Evolutionary conservation across 1,140 invertebrate species (phyloP), one percentile per base, ranked within the genome.

Genomic region (Drosophila guanche): DNA sequence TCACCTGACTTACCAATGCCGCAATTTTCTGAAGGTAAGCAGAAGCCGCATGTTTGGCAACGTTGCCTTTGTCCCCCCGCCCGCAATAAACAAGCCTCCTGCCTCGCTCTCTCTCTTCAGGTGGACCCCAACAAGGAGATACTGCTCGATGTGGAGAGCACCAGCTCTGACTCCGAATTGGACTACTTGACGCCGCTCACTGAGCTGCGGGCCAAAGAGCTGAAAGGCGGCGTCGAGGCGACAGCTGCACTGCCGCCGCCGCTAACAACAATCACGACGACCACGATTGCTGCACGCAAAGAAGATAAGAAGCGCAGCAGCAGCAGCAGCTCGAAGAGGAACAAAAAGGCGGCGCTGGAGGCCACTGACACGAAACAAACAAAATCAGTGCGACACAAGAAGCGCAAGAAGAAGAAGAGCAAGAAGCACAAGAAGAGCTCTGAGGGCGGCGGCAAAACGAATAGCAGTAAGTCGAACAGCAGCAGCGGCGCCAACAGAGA

Each of bases 1-100:
- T 29, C 98, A 99, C 92, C 93, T 99, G 77, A 99, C 98, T 12
- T 99, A 96, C 92, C 98, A 99, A 91, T 99, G 98, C 91, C 92
- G 97, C 79, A 99, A 99, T 91, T 99, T 99, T 92, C 95, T 99
- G 37, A 97, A 98, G 94, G 95, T 97, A 68, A 95, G 51, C 53
- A 40, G 46, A 46, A 55, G 47, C 56, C 52, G 51, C 53, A 53
- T 50, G 43, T 20, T 20, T 47, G 14, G 23, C 16, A 47, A n/a
- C 51, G n/a, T 54, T 27, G 14, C 51, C 47, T 23, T 20, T 50
- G n/a, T 42, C 37, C 42, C 47, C 50, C 53, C 53, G 40, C 47
- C 16, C 16, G 16, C 16, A 20, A 41, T 46, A 0, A 22, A 20
- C 25, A 16, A 27, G 16, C 6, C 20, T 12, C 20, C 8, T 14